phyloP scores from a whole-genome alignment of 1,140 invertebrate genomes.

The roundworm (Caenorhabditis elegans) region WBcel235 BX284602.5:5719001-5719500 shows the following conservation, averaged over 20 bases:
- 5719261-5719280: slow-evolving; percentile 62
- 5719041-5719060: too few species aligned
- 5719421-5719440: slow-evolving; percentile 61
- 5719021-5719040: too few species aligned
- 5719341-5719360: slow-evolving; percentile 56
- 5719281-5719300: slow-evolving; percentile 67
- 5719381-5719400: slow-evolving; percentile 60
- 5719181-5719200: slow-evolving; percentile 64
- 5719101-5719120: not conserved
- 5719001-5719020: too few species aligned
- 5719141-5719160: slow-evolving; percentile 44
- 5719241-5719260: slow-evolving; percentile 67
- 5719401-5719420: slow-evolving; percentile 68
- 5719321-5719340: slow-evolving; percentile 68
- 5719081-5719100: too few species aligned
- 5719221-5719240: slow-evolving; percentile 69
- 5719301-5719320: slow-evolving; percentile 68
- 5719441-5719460: too few species aligned
- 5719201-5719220: slow-evolving; percentile 67
- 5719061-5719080: too few species aligned
- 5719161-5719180: slow-evolving; percentile 52
- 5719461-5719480: too few species aligned
- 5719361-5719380: slow-evolving; percentile 59
- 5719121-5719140: not conserved
- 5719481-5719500: slow-evolving; percentile 37